Percentiles rank a stretch among this genome's conserved stretches.
These are phyloP conservation scores for Gopherus flavomarginatus DNA, from an alignment of 2,113 vertebrate genomes.

Conservation along the genomic window DNA sequence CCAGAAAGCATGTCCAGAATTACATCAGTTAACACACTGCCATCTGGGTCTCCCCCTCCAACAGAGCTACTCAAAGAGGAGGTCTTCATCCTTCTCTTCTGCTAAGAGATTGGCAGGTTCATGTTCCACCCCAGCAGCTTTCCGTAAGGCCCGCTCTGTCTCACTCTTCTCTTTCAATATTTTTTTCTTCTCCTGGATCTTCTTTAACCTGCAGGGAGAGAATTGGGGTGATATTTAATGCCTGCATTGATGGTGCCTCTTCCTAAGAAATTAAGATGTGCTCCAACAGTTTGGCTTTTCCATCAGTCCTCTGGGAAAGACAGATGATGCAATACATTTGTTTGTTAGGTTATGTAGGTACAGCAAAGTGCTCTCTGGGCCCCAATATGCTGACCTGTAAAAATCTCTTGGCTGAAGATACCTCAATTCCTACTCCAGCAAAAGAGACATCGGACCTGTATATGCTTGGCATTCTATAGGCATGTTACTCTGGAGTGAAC, in stretches of 20 bases:
- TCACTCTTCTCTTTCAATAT: conserved; percentile 91
- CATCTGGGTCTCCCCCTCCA: background rate
- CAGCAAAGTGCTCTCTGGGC: background rate
- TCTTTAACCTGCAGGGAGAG: conserved; percentile 89
- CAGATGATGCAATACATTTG: no score
- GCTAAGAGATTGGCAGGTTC: conserved; percentile 93
- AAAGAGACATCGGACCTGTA: background rate
- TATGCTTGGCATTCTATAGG: background rate
- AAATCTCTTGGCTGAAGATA: background rate
- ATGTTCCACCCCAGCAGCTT: conserved; percentile 80
- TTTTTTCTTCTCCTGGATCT: conserved; percentile 99
- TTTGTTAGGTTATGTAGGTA: no score
- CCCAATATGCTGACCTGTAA: background rate
- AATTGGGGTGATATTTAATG: background rate
- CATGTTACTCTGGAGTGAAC: background rate
- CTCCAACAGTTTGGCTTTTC: background rate
- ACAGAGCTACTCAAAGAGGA: conserved; percentile 91
- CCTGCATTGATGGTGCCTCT: background rate
- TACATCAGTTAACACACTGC: conserved; percentile 26
- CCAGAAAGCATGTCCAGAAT: conserved; percentile 1
- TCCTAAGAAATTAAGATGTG: background rate
- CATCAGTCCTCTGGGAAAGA: background rate
- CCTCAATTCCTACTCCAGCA: background rate
- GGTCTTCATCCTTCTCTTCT: conserved; percentile 93
- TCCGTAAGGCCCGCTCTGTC: conserved; percentile 83